Evolutionary conservation across 2,797 vertebrate species (phyloP), one percentile per base, ranked within the genome.

Genomic region (Poeciliopsis gracilis): DNA sequence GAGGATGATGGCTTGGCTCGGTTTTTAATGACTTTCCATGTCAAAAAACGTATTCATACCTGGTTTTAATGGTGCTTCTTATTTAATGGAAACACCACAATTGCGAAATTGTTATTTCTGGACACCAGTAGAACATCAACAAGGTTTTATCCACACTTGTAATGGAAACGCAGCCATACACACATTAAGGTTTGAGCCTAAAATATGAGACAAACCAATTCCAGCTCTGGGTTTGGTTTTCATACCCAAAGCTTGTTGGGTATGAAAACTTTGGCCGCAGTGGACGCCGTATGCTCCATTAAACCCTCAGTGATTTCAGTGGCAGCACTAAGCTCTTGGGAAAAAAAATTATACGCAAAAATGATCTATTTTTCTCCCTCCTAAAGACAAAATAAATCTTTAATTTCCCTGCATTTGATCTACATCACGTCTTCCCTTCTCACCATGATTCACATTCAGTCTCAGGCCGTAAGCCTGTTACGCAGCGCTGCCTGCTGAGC

Each of bases 381-480:
- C 59, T 38, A 55, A 72, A 46, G 47, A 77, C 28, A 38, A 61
- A 75, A 73, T 33, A 13, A 57, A 78, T 49, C 53, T 2, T 76
- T 55, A 71, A 46, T 82, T 80, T 72, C 67, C 43, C 30, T 6
- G 78, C 69, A 49, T 84, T 84, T 79, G 43, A 80, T 90, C 80
- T 78, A 38, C 59, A 5, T 72, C 72, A 84, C 41, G 77, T 85
- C 79, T 83, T 76, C 78, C 77, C 55, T 23, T 25, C 76, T 80
- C 77, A 82, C 83, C 73, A 76, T 63, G 83, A 91, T 70, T 88
- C 87, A 83, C 76, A 81, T 83, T 86, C 79, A 78, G 73, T 89
- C 81, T 88, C 25, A 20, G 86, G 30, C 86, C 84, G n/a, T 87
- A 80, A 87, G 88, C 84, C 72, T 75, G 85, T 82, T 82, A 74